Percentiles rank a stretch among this genome's conserved stretches.
Conservation (phyloP, 2,888 invertebrate species). For the Cheilosia vernalis region DNA sequence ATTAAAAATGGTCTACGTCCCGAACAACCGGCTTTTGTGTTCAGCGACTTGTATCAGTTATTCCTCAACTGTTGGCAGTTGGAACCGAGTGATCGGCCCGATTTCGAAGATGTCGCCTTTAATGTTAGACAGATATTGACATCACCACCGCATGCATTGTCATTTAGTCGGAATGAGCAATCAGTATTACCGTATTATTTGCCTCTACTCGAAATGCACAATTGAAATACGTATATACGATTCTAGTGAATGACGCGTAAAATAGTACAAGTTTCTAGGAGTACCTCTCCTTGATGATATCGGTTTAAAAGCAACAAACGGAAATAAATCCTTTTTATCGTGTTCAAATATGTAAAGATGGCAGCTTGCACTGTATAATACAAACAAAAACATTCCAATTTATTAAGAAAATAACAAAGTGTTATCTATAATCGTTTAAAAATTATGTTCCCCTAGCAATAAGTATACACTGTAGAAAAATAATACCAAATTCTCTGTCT, state of each 20-base stretch:
- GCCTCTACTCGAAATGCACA: slow-evolving; percentile 81
- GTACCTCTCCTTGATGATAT: slow-evolving; percentile 36
- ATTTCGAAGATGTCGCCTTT: slow-evolving; percentile 86
- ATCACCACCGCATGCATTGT: slow-evolving; percentile 81
- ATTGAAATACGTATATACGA: slow-evolving; percentile 64
- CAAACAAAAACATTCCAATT: slow-evolving; percentile 55
- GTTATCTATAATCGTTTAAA: slow-evolving; percentile 11
- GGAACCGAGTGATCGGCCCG: slow-evolving; percentile 91
- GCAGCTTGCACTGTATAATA: slow-evolving; percentile 28
- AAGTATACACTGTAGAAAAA: slow-evolving; percentile 17
- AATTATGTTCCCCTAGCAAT: background rate
- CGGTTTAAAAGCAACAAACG: slow-evolving; percentile 6
- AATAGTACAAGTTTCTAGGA: slow-evolving; percentile 65
- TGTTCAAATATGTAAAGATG: slow-evolving; percentile 39
- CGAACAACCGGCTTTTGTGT: slow-evolving; percentile 89
- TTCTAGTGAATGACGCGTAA: slow-evolving; percentile 23
- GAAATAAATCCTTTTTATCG: slow-evolving; percentile 9
- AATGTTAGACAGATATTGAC: slow-evolving; percentile 82
- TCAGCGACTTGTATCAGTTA: slow-evolving; percentile 91
- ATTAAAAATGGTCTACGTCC: slow-evolving; percentile 89
- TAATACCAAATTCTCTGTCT: slow-evolving; percentile 39
- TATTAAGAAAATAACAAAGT: slow-evolving; percentile 3
- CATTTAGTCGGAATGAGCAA: slow-evolving; percentile 79
- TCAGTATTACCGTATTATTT: slow-evolving; percentile 81
- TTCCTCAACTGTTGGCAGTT: slow-evolving; percentile 93